Conservation (phyloP, 2,113 vertebrate genomes). For the Conger conger region DNA sequence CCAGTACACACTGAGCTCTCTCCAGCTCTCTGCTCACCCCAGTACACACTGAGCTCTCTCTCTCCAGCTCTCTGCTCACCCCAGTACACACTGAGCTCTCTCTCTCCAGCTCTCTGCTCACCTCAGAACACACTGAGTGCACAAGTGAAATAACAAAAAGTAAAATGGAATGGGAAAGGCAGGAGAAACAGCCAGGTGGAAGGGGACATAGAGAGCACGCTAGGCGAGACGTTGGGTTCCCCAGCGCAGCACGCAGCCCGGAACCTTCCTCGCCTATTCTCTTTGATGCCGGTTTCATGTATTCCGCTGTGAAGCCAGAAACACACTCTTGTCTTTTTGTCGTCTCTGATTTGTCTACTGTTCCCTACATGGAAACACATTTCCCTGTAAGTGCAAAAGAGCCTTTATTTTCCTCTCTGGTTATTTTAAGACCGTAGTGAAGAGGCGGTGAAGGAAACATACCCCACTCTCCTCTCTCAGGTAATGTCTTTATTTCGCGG, state of each 20-base stretch:
- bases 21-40: neutral
- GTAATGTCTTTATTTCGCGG: constrained; percentile 73
- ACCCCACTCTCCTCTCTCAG: constrained; percentile 57
- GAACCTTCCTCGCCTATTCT: constrained; percentile 52
- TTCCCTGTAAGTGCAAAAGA: constrained; percentile 25
- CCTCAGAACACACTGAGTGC: neutral
- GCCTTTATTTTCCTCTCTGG: neutral
- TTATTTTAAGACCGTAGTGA: constrained; percentile 30
- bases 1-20: no score
- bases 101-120: neutral
- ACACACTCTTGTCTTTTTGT: constrained; percentile 49
- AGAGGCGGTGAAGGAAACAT: constrained; percentile 60
- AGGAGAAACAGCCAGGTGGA: constrained; percentile 46
- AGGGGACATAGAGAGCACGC: constrained; percentile 45
- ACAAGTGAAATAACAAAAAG: constrained; percentile 52
- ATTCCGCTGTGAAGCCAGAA: constrained; percentile 45
- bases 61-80: neutral
- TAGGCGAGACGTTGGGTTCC: constrained; percentile 47
- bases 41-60: no score
- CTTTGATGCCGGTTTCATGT: constrained; percentile 51
- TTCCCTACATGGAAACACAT: constrained; percentile 43
- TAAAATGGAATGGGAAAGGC: constrained; percentile 44
- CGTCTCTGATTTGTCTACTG: constrained; percentile 44
- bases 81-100: neutral
- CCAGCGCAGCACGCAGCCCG: constrained; percentile 44